A percentile compares a stretch with the other conserved stretches of the same genome.
Evolutionary conservation across 2,888 invertebrate genomes (phyloP).

Genomic region (Callyntrura guangdongensis): DNA sequence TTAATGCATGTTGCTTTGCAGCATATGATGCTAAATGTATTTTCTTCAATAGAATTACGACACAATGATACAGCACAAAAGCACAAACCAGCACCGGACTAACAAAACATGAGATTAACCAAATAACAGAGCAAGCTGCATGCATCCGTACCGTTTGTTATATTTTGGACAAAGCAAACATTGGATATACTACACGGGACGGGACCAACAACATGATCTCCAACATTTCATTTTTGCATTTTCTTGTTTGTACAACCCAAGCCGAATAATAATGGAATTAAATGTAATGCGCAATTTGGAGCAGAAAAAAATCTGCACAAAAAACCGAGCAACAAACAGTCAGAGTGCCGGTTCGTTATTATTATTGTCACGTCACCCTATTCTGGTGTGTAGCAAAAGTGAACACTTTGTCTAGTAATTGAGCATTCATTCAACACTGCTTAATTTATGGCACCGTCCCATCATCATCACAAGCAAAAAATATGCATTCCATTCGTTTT

Average conservation of each 20-base stretch:
- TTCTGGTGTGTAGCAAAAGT: not conserved
- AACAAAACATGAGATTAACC: slow-evolving; percentile 2
- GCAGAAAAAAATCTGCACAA: slow-evolving; percentile 20
- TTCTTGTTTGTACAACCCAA: not conserved
- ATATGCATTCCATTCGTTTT: not conserved
- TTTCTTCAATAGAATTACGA: no score
- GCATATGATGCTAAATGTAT: no score
- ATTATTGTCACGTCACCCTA: not conserved
- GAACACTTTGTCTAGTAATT: slow-evolving; percentile 13
- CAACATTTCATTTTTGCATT: slow-evolving; percentile 42
- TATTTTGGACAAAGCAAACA: slow-evolving; percentile 16
- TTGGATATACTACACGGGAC: not conserved
- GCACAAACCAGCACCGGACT: not conserved
- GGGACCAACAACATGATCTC: slow-evolving; percentile 9
- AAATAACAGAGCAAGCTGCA: not conserved
- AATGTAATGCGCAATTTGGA: slow-evolving; percentile 34
- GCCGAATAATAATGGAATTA: not conserved
- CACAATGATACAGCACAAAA: not conserved
- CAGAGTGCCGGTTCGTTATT: not conserved
- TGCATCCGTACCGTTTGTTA: not conserved
- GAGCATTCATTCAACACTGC: slow-evolving; percentile 34
- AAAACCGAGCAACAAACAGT: not conserved
- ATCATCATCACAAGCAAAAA: not conserved
- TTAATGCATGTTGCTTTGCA: not conserved
- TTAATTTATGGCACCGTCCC: slow-evolving; percentile 32